Percentiles rank a stretch among this genome's conserved stretches.
phyloP scores from a whole-genome alignment of 23 tunicate species.

The Phallusia fumigata region DNA sequence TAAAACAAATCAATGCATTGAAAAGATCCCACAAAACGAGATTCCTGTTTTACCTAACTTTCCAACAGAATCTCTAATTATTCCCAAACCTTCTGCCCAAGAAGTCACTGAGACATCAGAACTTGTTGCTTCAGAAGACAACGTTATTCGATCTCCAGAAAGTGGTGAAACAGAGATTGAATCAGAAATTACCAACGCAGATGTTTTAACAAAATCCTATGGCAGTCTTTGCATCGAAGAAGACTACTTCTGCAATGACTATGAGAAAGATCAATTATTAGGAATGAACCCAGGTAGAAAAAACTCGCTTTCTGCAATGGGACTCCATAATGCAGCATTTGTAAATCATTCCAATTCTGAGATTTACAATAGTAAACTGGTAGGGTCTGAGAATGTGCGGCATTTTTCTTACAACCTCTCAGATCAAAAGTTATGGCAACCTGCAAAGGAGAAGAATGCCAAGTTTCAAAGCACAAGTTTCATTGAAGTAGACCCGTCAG shows the following conservation, averaged over 20 bases:
- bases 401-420: conserved; percentile 49
- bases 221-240: background rate
- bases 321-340: background rate
- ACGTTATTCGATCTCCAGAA: background rate
- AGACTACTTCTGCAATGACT: background rate
- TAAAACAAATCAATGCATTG: background rate
- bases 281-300: background rate
- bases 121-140: background rate
- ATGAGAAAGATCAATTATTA: background rate
- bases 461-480: conserved; percentile 46
- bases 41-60: background rate
- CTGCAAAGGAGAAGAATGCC: background rate
- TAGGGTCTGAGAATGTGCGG: background rate
- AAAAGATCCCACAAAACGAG: background rate
- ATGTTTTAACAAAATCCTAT: background rate
- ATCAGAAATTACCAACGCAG: background rate
- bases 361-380: background rate
- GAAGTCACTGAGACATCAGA: background rate
- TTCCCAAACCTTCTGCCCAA: background rate
- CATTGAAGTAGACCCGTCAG: conserved; percentile 15
- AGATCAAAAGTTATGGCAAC: background rate
- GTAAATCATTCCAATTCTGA: background rate
- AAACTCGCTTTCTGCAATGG: background rate
- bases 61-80: background rate
- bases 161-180: background rate